These are phyloP conservation scores for Miichthys miiuy DNA, from an alignment of 2,797 vertebrate genomes.

Conservation along the genomic window DNA sequence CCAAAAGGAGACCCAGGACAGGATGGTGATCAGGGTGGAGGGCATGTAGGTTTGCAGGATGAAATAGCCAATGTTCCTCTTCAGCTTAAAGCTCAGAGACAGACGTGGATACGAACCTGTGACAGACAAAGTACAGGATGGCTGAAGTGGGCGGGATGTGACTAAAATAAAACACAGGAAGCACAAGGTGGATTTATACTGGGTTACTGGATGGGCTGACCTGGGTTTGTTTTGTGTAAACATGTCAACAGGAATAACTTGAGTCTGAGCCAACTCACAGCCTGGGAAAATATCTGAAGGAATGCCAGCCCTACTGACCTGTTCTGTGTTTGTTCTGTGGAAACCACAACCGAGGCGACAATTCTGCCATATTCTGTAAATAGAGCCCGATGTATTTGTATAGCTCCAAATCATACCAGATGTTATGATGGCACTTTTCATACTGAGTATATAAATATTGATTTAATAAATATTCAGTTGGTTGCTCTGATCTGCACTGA, in stretches of 20 bases:
- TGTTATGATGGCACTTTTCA: too few relatives aligned
- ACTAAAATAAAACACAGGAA: not conserved
- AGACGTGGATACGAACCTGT: slow-evolving; percentile 94
- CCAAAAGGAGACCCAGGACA: slow-evolving; percentile 97
- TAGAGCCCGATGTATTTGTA: too few relatives aligned
- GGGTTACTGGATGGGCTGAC: not conserved
- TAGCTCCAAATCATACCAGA: too few relatives aligned
- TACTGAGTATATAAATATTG: too few relatives aligned
- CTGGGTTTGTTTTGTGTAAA: not conserved
- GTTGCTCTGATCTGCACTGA: too few relatives aligned
- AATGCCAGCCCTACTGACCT: not conserved
- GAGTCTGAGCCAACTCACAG: not conserved
- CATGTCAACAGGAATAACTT: not conserved
- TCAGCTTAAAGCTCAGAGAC: slow-evolving; percentile 94
- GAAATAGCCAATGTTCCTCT: slow-evolving; percentile 97
- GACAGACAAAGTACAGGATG: slow-evolving; percentile 17
- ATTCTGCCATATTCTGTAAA: too few relatives aligned
- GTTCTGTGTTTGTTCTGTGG: too few relatives aligned
- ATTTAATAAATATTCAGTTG: too few relatives aligned
- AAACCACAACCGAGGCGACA: too few relatives aligned
- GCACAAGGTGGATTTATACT: not conserved
- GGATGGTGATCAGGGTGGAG: slow-evolving; percentile 94
- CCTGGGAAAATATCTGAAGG: not conserved
- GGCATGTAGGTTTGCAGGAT: slow-evolving; percentile 98
- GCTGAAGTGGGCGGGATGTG: not conserved